These are phyloP conservation scores for Globicephala melas DNA, from an alignment of 2,113 vertebrate species.

Conservation along the genomic window DNA sequence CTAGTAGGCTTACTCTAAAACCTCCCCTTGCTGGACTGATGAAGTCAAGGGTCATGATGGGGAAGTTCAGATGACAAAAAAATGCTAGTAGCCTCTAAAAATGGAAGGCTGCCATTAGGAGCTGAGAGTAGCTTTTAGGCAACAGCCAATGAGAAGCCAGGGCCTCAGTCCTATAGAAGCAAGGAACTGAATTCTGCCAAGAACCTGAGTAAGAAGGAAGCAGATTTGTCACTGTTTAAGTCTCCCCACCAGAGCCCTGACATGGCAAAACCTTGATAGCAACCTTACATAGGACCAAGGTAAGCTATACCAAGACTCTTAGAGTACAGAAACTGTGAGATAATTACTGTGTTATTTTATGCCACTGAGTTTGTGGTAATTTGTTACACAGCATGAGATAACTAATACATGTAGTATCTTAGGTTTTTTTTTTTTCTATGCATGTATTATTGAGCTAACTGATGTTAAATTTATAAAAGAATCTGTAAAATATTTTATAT, in stretches of 20 bases:
- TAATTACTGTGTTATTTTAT: background rate
- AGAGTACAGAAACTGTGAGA: background rate
- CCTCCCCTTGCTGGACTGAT: background rate
- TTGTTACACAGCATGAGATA: background rate
- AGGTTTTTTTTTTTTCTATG: background rate
- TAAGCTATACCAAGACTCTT: no score
- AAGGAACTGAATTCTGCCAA: background rate
- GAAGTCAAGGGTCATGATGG: background rate
- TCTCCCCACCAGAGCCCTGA: background rate
- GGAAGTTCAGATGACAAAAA: background rate
- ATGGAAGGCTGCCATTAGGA: background rate
- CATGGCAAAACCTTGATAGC: background rate
- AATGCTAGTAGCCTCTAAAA: background rate
- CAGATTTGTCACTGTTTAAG: background rate
- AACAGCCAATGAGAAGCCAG: background rate
- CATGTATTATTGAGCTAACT: background rate
- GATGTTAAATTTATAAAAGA: background rate
- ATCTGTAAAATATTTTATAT: background rate
- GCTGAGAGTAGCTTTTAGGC: background rate
- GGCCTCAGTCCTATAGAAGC: background rate
- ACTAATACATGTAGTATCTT: background rate
- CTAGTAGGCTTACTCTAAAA: background rate
- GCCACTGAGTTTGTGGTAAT: background rate
- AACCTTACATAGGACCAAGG: background rate
- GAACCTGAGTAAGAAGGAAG: background rate